phyloP scores from a whole-genome alignment of 2,797 vertebrate species.

The Chromis chromis region DNA sequence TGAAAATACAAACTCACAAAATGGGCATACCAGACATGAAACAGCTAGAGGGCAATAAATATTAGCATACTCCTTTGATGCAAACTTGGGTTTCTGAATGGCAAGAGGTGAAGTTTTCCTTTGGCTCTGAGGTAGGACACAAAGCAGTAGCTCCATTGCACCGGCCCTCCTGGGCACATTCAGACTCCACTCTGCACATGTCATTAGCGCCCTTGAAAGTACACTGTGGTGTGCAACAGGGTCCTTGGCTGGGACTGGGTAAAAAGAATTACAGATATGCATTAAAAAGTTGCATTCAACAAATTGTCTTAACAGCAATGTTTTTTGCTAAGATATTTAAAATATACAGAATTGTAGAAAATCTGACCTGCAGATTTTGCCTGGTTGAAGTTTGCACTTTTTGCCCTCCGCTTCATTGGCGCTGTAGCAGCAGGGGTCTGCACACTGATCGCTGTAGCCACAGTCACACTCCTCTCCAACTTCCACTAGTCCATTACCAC shows the following conservation, averaged over 20 bases:
- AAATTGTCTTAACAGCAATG: neutral
- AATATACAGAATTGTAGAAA: neutral
- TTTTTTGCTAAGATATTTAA: neutral
- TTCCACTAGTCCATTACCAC: slow-evolving; percentile 96
- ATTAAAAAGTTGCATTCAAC: neutral
- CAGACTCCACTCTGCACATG: slow-evolving; percentile 88
- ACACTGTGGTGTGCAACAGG: slow-evolving; percentile 90
- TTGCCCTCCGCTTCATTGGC: slow-evolving; percentile 88
- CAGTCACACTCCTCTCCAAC: slow-evolving; percentile 94
- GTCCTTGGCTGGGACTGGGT: slow-evolving; percentile 94
- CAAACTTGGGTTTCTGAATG: slow-evolving; percentile 94
- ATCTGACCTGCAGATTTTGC: slow-evolving; percentile 90
- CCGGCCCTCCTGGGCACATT: slow-evolving; percentile 88
- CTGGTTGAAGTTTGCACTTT: slow-evolving; percentile 89
- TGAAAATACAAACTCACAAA: slow-evolving; percentile 6
- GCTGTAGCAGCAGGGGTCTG: slow-evolving; percentile 89
- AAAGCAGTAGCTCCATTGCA: slow-evolving; percentile 88
- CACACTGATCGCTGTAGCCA: slow-evolving; percentile 95
- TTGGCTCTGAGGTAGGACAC: slow-evolving; percentile 90
- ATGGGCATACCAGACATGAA: neutral
- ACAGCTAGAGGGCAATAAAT: neutral
- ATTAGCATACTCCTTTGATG: slow-evolving; percentile 89
- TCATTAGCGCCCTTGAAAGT: slow-evolving; percentile 78
- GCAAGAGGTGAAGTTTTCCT: slow-evolving; percentile 90
- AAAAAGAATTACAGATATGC: slow-evolving; percentile 18